These are phyloP conservation scores for Zaprionus lachaisei DNA, from an alignment of 1,140 invertebrate species.

Conservation along the genomic window DNA sequence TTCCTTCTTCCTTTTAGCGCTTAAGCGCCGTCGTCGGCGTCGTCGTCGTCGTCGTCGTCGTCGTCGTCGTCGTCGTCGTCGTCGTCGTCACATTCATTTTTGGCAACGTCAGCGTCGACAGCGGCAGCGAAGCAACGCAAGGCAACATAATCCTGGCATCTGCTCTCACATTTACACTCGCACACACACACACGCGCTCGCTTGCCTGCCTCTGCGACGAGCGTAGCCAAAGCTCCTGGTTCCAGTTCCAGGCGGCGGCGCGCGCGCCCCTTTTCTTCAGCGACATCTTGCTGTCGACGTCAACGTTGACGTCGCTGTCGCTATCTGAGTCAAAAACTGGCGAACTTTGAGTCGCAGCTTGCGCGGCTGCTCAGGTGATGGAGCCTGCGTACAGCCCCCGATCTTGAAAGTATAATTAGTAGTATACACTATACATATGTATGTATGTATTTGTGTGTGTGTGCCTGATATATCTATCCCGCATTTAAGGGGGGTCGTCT, in stretches of 20 bases:
- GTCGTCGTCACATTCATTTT: conserved; percentile 39
- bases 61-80: conserved; percentile 49
- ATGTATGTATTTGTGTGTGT: not conserved
- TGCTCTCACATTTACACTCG: conserved; percentile 37
- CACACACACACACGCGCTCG: conserved; percentile 14
- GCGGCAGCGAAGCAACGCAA: conserved; percentile 30
- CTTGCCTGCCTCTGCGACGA: conserved; percentile 4
- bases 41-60: conserved; percentile 26
- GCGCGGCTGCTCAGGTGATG: not conserved
- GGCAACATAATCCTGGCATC: conserved; percentile 50
- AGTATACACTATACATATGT: conserved; percentile 6
- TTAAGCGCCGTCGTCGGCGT: conserved; percentile 60
- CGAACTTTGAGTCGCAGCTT: conserved; percentile 2
- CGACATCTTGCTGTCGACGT: not conserved
- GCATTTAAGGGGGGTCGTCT: too few relatives aligned
- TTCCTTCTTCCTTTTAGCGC: conserved; percentile 71
- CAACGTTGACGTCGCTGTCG: not conserved
- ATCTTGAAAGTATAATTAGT: conserved; percentile 8
- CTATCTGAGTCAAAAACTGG: conserved; percentile 13
- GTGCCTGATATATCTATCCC: not conserved
- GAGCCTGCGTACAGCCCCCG: not conserved
- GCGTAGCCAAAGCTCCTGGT: conserved; percentile 42
- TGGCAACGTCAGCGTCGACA: conserved; percentile 46
- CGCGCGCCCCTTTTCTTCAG: conserved; percentile 16
- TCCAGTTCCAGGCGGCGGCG: conserved; percentile 26